A percentile compares a stretch with the other conserved stretches of the same genome.
These are phyloP conservation scores for Zygothrica quintamaculata DNA, from an alignment of 2,888 invertebrate genomes.

Conservation along the genomic window DNA sequence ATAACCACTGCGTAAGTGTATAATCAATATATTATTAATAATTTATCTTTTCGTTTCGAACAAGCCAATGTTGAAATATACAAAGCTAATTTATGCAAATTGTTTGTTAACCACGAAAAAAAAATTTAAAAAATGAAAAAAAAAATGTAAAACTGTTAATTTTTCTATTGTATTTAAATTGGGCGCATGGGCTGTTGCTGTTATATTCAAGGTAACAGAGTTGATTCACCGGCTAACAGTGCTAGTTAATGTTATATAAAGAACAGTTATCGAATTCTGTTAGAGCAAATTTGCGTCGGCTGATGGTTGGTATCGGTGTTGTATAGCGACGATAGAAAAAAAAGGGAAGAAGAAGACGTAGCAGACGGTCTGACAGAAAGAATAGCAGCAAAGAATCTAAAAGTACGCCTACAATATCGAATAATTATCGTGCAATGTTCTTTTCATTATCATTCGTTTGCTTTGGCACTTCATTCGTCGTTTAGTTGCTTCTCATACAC, in stretches of 20 bases:
- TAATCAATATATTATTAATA: slow-evolving; percentile 8
- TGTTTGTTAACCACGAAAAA: slow-evolving; percentile 33
- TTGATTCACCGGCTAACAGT: slow-evolving; percentile 16
- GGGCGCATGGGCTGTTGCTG: neutral
- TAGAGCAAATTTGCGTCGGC: slow-evolving; percentile 15
- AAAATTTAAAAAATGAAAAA: neutral
- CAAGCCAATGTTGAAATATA: slow-evolving; percentile 43
- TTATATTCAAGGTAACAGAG: neutral
- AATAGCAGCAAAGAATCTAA: slow-evolving; percentile 46
- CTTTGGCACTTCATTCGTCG: slow-evolving; percentile 54
- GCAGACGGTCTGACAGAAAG: slow-evolving; percentile 32
- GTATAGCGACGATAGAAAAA: slow-evolving; percentile 7
- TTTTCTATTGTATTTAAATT: slow-evolving; percentile 3
- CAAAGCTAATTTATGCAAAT: slow-evolving; percentile 33
- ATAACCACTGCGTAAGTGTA: slow-evolving; percentile 8
- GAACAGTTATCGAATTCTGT: slow-evolving; percentile 15
- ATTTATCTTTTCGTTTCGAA: slow-evolving; percentile 24
- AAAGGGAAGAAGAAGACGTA: slow-evolving; percentile 33
- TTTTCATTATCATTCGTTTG: slow-evolving; percentile 57
- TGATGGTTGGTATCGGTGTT: slow-evolving; percentile 27
- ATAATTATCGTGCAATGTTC: slow-evolving; percentile 64
- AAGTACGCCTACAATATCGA: slow-evolving; percentile 60
- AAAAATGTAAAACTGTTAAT: neutral
- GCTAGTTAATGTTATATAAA: neutral
- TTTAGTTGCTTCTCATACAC: slow-evolving; percentile 59